Evolutionary conservation across 2,888 invertebrate species (phyloP).

Genomic region (Acanthopleura granulata): DNA sequence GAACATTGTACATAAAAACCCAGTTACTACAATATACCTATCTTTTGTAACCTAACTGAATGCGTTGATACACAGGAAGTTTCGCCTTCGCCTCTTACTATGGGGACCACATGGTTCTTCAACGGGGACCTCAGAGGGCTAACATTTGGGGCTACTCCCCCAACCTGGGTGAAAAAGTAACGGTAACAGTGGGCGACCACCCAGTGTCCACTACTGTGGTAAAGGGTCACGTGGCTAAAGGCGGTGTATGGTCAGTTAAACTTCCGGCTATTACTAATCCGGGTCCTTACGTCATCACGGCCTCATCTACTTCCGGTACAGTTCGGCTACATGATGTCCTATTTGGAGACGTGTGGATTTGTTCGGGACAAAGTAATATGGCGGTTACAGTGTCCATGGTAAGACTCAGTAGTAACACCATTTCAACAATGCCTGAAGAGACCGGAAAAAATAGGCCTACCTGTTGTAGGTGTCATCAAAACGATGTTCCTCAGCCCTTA

Average conservation of each 20-base stretch:
- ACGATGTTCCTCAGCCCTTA: too few relatives aligned
- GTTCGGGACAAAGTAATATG: conserved; percentile 47
- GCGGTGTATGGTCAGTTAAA: conserved; percentile 32
- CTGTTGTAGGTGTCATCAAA: too few relatives aligned
- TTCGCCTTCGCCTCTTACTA: conserved; percentile 22
- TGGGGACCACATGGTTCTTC: conserved; percentile 24
- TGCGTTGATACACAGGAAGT: not conserved
- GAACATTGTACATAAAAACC: too few relatives aligned
- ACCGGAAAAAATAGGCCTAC: too few relatives aligned
- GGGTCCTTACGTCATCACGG: conserved; percentile 33
- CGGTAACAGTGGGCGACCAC: not conserved
- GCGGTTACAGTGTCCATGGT: conserved; percentile 26
- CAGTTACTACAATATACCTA: too few relatives aligned
- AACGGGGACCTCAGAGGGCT: conserved; percentile 17
- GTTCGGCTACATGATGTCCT: conserved; percentile 36
- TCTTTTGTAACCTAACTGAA: too few relatives aligned
- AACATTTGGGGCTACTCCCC: conserved; percentile 18
- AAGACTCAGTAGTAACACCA: not conserved
- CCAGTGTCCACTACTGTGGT: not conserved
- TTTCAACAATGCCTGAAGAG: too few relatives aligned
- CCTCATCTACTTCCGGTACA: conserved; percentile 21
- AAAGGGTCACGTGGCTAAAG: not conserved
- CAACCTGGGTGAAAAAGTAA: not conserved
- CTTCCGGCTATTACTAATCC: conserved; percentile 23
- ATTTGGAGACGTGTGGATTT: conserved; percentile 51